Base-by-base conservation (phyloP, 1,140 invertebrate species). In the Penaeus chinensis region DNA sequence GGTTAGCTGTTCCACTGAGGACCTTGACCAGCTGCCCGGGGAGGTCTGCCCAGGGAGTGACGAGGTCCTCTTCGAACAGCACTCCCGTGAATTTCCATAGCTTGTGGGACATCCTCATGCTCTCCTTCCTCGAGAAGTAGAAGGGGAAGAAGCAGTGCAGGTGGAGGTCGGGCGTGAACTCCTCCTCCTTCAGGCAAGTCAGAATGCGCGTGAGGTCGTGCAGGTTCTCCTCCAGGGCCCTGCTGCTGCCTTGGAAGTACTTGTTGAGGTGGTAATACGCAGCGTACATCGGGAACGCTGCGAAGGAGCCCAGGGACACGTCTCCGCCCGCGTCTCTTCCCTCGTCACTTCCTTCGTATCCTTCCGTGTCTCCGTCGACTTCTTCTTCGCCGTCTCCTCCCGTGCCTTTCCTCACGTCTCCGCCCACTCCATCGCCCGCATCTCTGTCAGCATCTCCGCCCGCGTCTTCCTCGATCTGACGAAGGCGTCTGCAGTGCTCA, bases 91-190 rank as follows among this genome's bases (percentile, higher is more conserved):
- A 32, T n/a, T 74, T 19, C 71, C 71, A 27, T 37, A 74, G 24
- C 16, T 74, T 37, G 2, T 37, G 27, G 24, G 71, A 74, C 16
- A 74, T 74, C 27, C 27, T 74, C 20, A 32, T 20, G 71, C 42
- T 74, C 27, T 74, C 71, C 24, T 19, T 74, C 24, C 24, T 74
- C 27, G 27, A 32, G 71, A 74, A 74, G 24, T 74, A 32, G n/a
- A 37, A 74, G 20, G 71, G 71, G 71, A 74, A 74, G 71, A 74
- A 74, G 71, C 71, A 74, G 24, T 74, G 4, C 71, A 74, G 27
- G 13, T 74, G 71, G 71, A 74, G 42, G 24, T 74, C 42, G 8
- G 71, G 42, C 27, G 42, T 27, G 71, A 74, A 27, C 3, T 71
- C 66, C 20, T 37, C 71, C 4, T 74, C 71, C 71, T 27, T 5